phyloP scores from a whole-genome alignment of 2,797 vertebrate genomes.

The Thaleichthys pacificus region DNA sequence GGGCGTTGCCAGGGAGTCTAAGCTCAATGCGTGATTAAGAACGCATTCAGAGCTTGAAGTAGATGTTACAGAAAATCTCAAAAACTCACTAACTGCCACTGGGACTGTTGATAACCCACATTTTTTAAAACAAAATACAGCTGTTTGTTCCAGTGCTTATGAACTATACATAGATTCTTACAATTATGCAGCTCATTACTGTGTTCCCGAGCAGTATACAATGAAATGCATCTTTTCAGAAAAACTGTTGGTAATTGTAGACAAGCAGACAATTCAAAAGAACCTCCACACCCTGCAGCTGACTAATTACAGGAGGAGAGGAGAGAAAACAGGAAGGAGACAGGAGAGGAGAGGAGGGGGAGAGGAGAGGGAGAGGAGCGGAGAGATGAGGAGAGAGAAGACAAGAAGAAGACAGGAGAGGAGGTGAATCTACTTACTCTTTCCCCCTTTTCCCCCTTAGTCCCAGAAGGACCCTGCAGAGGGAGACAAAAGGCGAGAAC shows the following conservation, averaged over 20 bases:
- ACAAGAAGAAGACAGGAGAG: not conserved
- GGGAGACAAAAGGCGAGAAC: constrained; percentile 15
- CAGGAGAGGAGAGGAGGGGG: too few relatives aligned
- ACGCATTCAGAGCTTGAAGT: not conserved
- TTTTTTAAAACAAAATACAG: not conserved
- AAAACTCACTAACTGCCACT: not conserved
- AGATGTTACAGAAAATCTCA: not conserved
- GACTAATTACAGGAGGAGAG: constrained; percentile 7
- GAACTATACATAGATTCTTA: not conserved
- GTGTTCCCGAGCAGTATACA: not conserved
- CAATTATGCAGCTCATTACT: not conserved
- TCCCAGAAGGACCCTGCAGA: constrained; percentile 82
- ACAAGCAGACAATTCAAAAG: constrained; percentile 5
- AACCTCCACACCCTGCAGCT: not conserved
- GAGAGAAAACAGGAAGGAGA: not conserved
- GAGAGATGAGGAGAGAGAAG: not conserved
- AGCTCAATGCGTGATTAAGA: not conserved
- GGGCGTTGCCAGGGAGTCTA: not conserved
- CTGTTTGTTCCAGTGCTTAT: not conserved
- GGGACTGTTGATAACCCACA: not conserved
- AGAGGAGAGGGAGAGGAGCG: too few relatives aligned
- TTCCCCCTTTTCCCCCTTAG: constrained; percentile 91
- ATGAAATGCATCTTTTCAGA: not conserved
- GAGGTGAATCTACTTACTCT: constrained; percentile 76
- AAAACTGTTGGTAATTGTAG: constrained; percentile 4